Evolutionary conservation across 2,797 vertebrate genomes (phyloP).

Genomic region (Hybognathus amarus): DNA sequence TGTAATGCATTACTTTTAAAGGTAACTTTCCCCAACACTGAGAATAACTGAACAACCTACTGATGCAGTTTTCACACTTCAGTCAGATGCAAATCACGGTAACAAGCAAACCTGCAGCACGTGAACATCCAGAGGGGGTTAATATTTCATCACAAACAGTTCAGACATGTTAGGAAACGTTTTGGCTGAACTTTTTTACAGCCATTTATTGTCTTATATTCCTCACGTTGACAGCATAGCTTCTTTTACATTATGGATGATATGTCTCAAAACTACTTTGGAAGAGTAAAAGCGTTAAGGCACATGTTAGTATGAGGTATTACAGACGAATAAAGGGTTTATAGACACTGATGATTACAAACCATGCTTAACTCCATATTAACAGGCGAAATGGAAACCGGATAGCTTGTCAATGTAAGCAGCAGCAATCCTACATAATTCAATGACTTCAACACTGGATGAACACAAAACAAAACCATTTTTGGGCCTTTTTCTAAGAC

Average conservation of each 20-base stretch:
- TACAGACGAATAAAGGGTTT: conserved; percentile 62
- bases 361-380: conserved; percentile 62
- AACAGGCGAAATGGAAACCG: conserved; percentile 60
- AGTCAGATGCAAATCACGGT: conserved; percentile 20
- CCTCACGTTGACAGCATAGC: conserved; percentile 43
- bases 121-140: neutral
- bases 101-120: conserved; percentile 27
- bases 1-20: neutral
- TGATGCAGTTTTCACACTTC: conserved; percentile 11
- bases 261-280: conserved; percentile 57
- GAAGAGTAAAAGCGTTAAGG: conserved; percentile 53
- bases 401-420: conserved; percentile 60
- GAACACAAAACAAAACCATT: conserved; percentile 47
- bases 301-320: conserved; percentile 64
- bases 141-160: neutral
- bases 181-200: conserved; percentile 40
- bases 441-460: conserved; percentile 46
- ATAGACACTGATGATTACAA: conserved; percentile 57
- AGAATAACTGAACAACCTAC: neutral
- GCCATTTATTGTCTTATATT: conserved; percentile 57
- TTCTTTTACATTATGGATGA: conserved; percentile 50
- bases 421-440: conserved; percentile 63
- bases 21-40: neutral
- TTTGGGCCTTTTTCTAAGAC: conserved; percentile 37
- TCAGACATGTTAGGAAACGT: conserved; percentile 39